Conservation (phyloP, 2,797 vertebrate genomes). For the Enteromius afrohamiltoni region DNA sequence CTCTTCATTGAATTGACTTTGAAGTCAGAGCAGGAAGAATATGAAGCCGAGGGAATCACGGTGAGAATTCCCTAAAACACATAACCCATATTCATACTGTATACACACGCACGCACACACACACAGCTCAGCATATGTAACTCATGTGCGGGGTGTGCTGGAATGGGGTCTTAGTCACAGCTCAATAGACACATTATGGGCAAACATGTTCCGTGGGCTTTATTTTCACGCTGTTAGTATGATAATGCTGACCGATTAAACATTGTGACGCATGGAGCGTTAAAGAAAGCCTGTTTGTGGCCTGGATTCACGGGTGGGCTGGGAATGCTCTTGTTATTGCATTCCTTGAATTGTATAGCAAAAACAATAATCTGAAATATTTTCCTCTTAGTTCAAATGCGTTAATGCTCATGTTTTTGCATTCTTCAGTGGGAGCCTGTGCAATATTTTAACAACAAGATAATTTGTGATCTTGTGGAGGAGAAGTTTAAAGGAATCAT, state of each 20-base stretch:
- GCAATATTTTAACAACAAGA: slow-evolving; percentile 98
- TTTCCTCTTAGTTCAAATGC: slow-evolving; percentile 30
- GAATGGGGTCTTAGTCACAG: slow-evolving; percentile 6
- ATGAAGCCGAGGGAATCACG: slow-evolving; percentile 96
- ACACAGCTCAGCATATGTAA: not conserved
- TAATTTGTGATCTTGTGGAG: slow-evolving; percentile 97
- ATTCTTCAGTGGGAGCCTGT: slow-evolving; percentile 92
- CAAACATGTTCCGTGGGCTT: slow-evolving; percentile 58
- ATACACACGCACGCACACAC: not conserved
- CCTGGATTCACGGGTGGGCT: slow-evolving; percentile 48
- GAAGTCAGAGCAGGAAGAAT: slow-evolving; percentile 97
- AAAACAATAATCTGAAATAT: slow-evolving; percentile 33
- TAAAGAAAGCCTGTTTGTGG: slow-evolving; percentile 56
- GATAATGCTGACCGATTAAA: slow-evolving; percentile 58
- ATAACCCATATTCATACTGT: not conserved
- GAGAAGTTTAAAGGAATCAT: slow-evolving; percentile 99
- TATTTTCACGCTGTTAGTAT: slow-evolving; percentile 56
- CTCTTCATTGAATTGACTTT: slow-evolving; percentile 97
- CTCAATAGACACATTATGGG: slow-evolving; percentile 70
- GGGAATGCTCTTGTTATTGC: slow-evolving; percentile 39
- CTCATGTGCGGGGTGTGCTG: not conserved
- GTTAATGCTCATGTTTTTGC: slow-evolving; percentile 17
- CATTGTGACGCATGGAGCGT: slow-evolving; percentile 19
- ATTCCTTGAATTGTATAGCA: slow-evolving; percentile 61
- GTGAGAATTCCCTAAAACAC: slow-evolving; percentile 72